Conservation (phyloP, 2,888 invertebrate species). For the Diarsia dahlii region DNA sequence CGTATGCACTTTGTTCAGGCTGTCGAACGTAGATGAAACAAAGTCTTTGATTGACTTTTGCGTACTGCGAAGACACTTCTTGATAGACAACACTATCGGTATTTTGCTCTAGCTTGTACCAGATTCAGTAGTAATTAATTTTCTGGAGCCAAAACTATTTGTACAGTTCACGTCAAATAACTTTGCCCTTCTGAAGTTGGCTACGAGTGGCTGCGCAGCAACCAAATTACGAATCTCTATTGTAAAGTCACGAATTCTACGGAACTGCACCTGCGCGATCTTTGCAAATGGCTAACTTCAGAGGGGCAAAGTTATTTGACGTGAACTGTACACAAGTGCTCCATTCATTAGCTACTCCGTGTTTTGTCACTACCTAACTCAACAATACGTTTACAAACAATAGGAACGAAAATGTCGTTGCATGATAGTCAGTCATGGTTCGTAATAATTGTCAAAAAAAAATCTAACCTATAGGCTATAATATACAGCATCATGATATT, state of each 20-base stretch:
- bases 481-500: no score
- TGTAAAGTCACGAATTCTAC: no score
- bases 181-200: no score
- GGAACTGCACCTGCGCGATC: no score
- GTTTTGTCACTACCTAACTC: not conserved
- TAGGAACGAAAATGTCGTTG: not conserved
- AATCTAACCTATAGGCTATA: not conserved
- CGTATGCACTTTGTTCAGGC: not conserved
- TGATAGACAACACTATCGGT: not conserved
- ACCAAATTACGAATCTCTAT: no score
- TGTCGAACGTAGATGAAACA: not conserved
- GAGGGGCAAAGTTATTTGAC: no score
- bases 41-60: not conserved
- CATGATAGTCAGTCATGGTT: slow-evolving; percentile 20
- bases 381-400: not conserved
- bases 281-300: no score
- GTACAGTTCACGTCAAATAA: no score
- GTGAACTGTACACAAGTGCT: not conserved
- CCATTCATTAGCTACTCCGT: slow-evolving; percentile 12
- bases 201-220: no score
- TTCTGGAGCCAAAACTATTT: not conserved
- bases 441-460: not conserved
- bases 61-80: not conserved
- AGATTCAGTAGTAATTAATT: not conserved
- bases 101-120: not conserved